These are phyloP conservation scores for Phengaris arion DNA, from an alignment of 2,888 invertebrate genomes.

Conservation along the genomic window DNA sequence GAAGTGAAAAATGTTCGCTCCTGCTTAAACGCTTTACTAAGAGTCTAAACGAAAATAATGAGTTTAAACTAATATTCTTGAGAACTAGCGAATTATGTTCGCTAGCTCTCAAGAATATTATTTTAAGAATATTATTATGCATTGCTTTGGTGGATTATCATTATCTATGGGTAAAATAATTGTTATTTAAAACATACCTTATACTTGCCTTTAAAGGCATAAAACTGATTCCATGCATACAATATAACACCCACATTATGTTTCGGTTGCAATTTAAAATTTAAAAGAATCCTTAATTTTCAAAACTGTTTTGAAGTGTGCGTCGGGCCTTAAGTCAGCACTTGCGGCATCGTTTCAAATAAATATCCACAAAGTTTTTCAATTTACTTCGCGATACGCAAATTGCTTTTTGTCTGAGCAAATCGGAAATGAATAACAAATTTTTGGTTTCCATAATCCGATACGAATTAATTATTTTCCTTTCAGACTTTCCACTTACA, in stretches of 20 bases:
- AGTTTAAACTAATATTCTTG: too few species aligned
- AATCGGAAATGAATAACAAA: slow-evolving; percentile 75
- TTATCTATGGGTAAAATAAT: too few species aligned
- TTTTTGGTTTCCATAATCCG: slow-evolving; percentile 62
- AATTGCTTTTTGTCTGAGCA: slow-evolving; percentile 76
- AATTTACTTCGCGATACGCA: slow-evolving; percentile 72
- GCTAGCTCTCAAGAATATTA: too few species aligned
- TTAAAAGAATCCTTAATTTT: background rate
- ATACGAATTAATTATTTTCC: slow-evolving; percentile 60
- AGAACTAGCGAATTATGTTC: too few species aligned
- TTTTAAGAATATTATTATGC: too few species aligned
- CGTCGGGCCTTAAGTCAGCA: slow-evolving; percentile 14
- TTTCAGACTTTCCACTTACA: slow-evolving; percentile 29
- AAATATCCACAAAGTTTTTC: slow-evolving; percentile 77
- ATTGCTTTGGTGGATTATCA: too few species aligned
- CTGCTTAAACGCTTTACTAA: too few species aligned
- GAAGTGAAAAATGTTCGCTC: too few species aligned
- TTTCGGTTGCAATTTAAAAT: background rate
- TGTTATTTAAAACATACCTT: too few species aligned
- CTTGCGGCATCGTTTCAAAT: slow-evolving; percentile 64
- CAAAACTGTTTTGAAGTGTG: slow-evolving; percentile 15
- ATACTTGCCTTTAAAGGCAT: too few species aligned
- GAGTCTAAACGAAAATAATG: too few species aligned
- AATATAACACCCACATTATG: background rate
- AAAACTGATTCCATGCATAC: background rate